phyloP scores from a whole-genome alignment of 2,888 invertebrate species.

The Conistra vaccinii region DNA sequence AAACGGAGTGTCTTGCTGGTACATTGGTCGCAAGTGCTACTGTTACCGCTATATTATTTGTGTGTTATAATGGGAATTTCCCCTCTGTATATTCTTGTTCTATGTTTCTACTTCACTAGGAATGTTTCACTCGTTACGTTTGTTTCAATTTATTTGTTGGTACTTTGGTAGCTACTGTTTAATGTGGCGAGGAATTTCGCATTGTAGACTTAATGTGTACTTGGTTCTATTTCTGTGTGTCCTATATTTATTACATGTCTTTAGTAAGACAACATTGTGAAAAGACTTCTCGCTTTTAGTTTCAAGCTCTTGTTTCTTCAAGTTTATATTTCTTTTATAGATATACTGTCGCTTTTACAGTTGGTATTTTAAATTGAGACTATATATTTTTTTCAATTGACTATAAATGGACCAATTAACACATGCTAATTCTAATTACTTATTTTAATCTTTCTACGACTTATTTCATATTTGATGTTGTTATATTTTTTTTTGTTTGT shows the following conservation, averaged over 20 bases:
- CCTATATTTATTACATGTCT: not conserved
- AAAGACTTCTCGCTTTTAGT: not conserved
- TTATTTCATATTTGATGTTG: not conserved
- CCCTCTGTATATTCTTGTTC: slow-evolving; percentile 16
- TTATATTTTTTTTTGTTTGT: no score
- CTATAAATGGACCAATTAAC: no score
- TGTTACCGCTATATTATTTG: no score
- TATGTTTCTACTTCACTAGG: slow-evolving; percentile 23
- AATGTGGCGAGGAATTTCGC: slow-evolving; percentile 50
- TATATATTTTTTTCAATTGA: not conserved
- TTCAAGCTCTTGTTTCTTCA: not conserved
- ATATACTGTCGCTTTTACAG: not conserved
- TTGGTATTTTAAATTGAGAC: not conserved
- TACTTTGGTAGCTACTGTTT: slow-evolving; percentile 40
- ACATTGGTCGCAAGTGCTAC: no score
- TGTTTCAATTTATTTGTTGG: slow-evolving; percentile 56
- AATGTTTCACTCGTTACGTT: slow-evolving; percentile 54
- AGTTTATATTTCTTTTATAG: not conserved
- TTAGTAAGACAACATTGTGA: not conserved
- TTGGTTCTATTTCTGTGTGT: slow-evolving; percentile 5
- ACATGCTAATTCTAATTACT: no score
- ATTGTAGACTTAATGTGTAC: slow-evolving; percentile 20
- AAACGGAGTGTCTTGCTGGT: no score
- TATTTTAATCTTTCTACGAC: no score
- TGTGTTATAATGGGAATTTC: not conserved